Conservation (phyloP, 2,797 vertebrate species). For the Cottoperca gobio region DNA sequence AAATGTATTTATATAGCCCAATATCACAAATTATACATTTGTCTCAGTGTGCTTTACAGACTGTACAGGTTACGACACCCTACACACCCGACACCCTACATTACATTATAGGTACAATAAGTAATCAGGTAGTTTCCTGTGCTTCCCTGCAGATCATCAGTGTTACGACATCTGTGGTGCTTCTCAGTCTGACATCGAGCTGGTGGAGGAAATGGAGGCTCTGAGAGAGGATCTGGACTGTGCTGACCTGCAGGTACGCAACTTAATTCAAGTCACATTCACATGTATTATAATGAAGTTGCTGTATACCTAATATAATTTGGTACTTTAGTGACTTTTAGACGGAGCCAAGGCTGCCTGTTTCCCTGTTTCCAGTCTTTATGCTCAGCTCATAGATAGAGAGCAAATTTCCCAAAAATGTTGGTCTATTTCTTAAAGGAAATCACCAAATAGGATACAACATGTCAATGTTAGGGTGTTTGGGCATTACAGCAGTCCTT, state of each 20-base stretch:
- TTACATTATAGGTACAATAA: no score
- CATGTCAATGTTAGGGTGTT: neutral
- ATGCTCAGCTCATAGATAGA: no score
- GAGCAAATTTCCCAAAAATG: neutral
- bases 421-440: neutral
- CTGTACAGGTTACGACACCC: no score
- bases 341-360: neutral
- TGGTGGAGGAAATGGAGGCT: constrained; percentile 12
- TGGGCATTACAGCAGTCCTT: neutral
- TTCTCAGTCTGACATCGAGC: neutral
- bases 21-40: no score
- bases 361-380: no score
- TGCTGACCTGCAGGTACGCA: constrained; percentile 4
- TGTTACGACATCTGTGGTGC: neutral
- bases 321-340: neutral
- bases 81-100: no score
- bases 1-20: no score
- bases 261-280: neutral
- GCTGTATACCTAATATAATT: no score
- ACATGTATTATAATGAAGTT: neutral
- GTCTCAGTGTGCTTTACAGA: no score
- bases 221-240: constrained; percentile 14
- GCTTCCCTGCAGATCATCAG: constrained; percentile 2
- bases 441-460: neutral
- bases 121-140: no score